Conservation (phyloP, 2,113 vertebrate species). For the Prietella phreatophila region DNA sequence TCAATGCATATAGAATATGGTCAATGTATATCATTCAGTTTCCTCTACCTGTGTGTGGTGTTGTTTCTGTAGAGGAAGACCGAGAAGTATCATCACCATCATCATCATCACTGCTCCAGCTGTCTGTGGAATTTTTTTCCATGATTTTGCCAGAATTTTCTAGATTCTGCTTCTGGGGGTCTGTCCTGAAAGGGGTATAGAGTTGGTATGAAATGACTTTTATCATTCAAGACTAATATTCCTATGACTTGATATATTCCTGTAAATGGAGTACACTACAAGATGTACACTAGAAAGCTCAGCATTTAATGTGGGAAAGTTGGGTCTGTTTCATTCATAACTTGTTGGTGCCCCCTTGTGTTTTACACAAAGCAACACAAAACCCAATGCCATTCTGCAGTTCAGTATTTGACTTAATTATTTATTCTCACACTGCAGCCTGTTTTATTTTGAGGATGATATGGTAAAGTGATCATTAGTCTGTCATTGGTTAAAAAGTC, state of each 20-base stretch:
- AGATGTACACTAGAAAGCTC: background rate
- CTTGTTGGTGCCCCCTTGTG: slow-evolving; percentile 70
- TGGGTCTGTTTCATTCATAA: slow-evolving; percentile 53
- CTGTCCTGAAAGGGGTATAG: slow-evolving; percentile 72
- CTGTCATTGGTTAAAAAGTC: background rate
- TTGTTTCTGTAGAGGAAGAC: slow-evolving; percentile 26
- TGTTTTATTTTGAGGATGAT: background rate
- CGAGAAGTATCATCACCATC: slow-evolving; percentile 50
- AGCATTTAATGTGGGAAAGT: background rate
- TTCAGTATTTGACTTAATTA: background rate
- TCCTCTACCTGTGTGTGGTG: slow-evolving; percentile 52
- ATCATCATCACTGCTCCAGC: slow-evolving; percentile 73
- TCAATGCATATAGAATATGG: background rate
- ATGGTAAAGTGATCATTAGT: background rate
- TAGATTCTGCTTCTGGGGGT: slow-evolving; percentile 67
- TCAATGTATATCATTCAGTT: background rate
- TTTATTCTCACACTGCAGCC: background rate
- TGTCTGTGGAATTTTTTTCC: slow-evolving; percentile 66
- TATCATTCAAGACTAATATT: slow-evolving; percentile 72
- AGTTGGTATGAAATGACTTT: slow-evolving; percentile 66
- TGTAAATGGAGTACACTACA: slow-evolving; percentile 50
- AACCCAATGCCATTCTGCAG: background rate
- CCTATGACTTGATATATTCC: too few relatives aligned
- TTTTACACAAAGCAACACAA: slow-evolving; percentile 31
- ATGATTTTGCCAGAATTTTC: slow-evolving; percentile 66